Conservation (phyloP, 1,140 invertebrate species). For the Calliphora vicina region DNA sequence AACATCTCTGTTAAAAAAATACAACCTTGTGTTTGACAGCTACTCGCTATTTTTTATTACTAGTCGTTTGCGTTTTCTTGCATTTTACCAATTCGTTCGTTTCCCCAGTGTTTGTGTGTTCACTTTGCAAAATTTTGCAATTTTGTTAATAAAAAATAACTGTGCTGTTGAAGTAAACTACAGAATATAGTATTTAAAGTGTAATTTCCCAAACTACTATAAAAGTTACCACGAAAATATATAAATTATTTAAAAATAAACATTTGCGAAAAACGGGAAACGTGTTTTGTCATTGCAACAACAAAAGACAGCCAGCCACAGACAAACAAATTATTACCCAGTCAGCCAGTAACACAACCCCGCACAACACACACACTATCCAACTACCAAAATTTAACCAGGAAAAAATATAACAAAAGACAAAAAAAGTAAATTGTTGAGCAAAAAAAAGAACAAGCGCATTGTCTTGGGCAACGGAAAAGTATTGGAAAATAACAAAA, state of each 20-base stretch:
- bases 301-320: background rate
- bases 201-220: background rate
- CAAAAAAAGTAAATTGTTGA: background rate
- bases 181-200: background rate
- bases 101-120: background rate
- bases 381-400: background rate
- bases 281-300: background rate
- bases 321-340: background rate
- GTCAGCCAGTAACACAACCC: background rate
- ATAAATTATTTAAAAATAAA: background rate
- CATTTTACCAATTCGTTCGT: background rate
- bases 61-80: background rate
- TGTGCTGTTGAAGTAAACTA: background rate
- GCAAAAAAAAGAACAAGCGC: background rate
- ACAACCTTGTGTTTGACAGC: background rate
- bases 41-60: background rate
- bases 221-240: background rate
- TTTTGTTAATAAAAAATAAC: background rate
- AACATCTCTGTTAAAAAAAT: background rate
- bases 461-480: background rate
- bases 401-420: background rate
- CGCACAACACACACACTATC: background rate
- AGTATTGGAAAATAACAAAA: constrained; percentile 16
- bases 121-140: background rate
- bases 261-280: background rate